Evolutionary conservation across 2,113 vertebrate species (phyloP).

Genomic region (Bubalus kerabau): DNA sequence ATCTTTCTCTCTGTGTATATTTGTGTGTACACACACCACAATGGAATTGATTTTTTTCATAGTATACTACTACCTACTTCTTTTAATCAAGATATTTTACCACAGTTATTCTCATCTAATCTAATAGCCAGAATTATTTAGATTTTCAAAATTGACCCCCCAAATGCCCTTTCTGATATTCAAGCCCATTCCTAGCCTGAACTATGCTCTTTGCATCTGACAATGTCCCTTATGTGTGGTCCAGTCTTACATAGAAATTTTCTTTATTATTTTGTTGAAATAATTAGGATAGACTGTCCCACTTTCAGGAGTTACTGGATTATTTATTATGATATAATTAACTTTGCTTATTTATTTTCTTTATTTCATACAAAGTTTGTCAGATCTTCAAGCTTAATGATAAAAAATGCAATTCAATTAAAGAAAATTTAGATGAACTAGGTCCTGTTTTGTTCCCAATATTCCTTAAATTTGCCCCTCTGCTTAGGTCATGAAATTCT

Average conservation of each 20-base stretch:
- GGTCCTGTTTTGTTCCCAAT: not conserved
- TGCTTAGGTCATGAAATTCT: not conserved
- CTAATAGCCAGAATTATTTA: not conserved
- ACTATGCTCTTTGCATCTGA: not conserved
- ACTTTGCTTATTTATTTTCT: not conserved
- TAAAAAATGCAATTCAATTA: not conserved
- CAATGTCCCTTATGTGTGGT: fast-evolving
- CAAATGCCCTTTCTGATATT: not conserved
- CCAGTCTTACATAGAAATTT: not conserved
- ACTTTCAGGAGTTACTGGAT: not conserved
- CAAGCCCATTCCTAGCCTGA: not conserved
- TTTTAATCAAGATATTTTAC: not conserved
- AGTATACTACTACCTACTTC: not conserved
- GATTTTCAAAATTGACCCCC: not conserved
- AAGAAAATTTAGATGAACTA: not conserved
- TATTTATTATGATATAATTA: not conserved
- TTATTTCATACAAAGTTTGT: not conserved
- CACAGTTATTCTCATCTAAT: not conserved
- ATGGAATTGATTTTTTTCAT: not conserved
- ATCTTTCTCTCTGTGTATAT: not conserved
- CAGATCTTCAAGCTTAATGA: not conserved
- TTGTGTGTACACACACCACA: not conserved
- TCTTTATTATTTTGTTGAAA: not conserved
- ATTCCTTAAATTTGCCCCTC: not conserved
- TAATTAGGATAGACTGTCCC: not conserved